phyloP scores from a whole-genome alignment of 92 coral and sea anemone genomes.

The Palythoa heliodiscus region DNA sequence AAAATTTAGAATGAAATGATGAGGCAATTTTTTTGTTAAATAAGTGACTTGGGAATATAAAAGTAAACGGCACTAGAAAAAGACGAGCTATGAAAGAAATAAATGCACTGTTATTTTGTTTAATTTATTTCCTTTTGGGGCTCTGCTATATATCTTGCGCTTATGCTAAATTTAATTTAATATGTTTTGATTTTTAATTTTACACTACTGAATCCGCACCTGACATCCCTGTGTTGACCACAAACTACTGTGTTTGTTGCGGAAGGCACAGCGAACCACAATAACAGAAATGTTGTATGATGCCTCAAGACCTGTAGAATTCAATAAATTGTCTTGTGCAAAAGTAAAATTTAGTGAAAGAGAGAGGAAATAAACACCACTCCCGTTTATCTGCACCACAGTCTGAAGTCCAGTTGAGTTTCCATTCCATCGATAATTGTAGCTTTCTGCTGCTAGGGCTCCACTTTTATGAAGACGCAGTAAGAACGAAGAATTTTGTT shows the following conservation, averaged over 20 bases:
- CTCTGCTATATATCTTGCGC: no score
- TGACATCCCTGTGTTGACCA: constrained; percentile 39
- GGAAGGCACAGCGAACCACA: constrained; percentile 25
- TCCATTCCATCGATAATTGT: constrained; percentile 8
- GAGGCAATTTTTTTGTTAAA: no score
- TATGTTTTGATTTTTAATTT: no score
- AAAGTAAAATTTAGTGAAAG: background rate
- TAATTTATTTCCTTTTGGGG: no score
- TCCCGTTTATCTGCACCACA: constrained; percentile 11
- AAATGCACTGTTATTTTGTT: no score
- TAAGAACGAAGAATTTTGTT: background rate
- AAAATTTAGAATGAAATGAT: no score
- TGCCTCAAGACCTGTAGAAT: background rate
- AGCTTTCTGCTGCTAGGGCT: background rate
- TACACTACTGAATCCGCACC: background rate
- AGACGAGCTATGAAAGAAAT: no score
- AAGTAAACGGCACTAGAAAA: no score
- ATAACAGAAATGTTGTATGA: constrained; percentile 2
- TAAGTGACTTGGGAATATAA: no score
- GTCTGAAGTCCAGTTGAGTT: constrained; percentile 1
- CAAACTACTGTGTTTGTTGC: background rate
- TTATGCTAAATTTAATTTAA: no score
- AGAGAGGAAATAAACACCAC: constrained; percentile 34
- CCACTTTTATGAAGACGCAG: constrained; percentile 12
- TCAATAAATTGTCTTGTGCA: constrained; percentile 1